Conservation (phyloP, 2,797 vertebrate genomes). For the Melopsittacus undulatus region DNA sequence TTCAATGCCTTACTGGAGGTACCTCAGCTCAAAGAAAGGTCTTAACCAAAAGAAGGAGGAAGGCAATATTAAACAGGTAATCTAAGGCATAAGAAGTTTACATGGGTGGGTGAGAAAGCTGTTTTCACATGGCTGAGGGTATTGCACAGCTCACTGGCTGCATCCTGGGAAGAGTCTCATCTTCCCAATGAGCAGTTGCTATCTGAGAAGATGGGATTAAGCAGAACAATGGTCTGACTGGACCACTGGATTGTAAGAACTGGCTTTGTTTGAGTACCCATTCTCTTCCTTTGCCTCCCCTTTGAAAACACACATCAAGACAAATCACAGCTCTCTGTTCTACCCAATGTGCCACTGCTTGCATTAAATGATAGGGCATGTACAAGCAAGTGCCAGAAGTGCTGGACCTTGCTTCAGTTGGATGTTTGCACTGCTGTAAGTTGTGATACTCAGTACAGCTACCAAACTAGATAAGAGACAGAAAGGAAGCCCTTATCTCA, state of each 20-base stretch:
- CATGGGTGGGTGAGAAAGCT: constrained; percentile 1
- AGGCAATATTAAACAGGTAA: constrained; percentile 4
- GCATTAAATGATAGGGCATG: neutral
- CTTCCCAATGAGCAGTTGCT: neutral
- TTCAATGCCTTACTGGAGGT: neutral
- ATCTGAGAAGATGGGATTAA: constrained; percentile 52
- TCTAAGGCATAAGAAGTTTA: neutral
- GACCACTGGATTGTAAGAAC: constrained; percentile 4
- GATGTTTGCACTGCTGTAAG: neutral
- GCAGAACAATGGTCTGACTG: constrained; percentile 14
- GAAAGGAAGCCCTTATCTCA: neutral
- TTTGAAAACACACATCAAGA: neutral
- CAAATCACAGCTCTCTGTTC: neutral
- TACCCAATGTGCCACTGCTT: neutral
- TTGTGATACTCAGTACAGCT: rapidly evolving
- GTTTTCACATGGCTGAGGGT: neutral
- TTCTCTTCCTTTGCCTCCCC: neutral
- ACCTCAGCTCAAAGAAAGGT: neutral
- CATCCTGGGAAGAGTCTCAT: constrained; percentile 5
- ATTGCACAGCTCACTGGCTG: neutral
- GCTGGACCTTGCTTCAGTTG: rapidly evolving
- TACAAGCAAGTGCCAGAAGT: neutral
- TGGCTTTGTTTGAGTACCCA: neutral
- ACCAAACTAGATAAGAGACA: neutral
- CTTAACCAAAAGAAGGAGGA: neutral